Conservation (phyloP, 2,797 vertebrate species). For the Myotis pilosus region DNA sequence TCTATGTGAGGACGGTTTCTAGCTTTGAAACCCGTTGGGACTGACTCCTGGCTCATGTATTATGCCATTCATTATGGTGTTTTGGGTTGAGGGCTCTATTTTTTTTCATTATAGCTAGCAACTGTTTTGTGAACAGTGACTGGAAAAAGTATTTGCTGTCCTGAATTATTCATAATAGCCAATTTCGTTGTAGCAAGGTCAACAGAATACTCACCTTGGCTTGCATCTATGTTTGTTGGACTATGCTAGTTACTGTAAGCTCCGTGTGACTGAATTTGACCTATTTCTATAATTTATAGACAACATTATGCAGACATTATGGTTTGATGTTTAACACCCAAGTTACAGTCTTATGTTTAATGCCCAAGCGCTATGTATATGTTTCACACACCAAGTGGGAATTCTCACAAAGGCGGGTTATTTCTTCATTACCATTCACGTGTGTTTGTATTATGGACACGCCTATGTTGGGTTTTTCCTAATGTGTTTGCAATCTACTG, state of each 20-base stretch:
- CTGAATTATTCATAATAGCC: slow-evolving; percentile 73
- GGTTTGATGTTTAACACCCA: neutral
- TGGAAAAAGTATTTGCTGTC: slow-evolving; percentile 33
- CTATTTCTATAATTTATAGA: slow-evolving; percentile 35
- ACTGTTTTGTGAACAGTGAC: slow-evolving; percentile 42
- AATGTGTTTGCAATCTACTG: neutral
- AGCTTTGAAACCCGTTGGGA: slow-evolving; percentile 34
- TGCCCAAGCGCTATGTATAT: neutral
- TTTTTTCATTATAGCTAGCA: slow-evolving; percentile 22
- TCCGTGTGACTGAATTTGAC: slow-evolving; percentile 5
- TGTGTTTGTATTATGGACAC: neutral
- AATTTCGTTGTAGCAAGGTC: slow-evolving; percentile 64
- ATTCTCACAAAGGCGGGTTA: neutral
- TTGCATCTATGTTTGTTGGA: slow-evolving; percentile 52
- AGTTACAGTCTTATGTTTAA: neutral
- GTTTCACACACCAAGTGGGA: neutral
- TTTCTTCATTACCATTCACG: neutral
- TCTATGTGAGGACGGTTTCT: slow-evolving; percentile 29
- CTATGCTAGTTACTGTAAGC: neutral
- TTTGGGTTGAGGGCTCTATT: neutral
- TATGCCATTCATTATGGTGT: neutral
- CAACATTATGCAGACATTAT: neutral
- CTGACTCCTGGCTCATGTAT: slow-evolving; percentile 39
- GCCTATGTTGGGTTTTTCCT: neutral
- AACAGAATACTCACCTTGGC: slow-evolving; percentile 48